Conservation (phyloP, 53 echinoderm and acorn worm species). For the Glandiceps talaboti region DNA sequence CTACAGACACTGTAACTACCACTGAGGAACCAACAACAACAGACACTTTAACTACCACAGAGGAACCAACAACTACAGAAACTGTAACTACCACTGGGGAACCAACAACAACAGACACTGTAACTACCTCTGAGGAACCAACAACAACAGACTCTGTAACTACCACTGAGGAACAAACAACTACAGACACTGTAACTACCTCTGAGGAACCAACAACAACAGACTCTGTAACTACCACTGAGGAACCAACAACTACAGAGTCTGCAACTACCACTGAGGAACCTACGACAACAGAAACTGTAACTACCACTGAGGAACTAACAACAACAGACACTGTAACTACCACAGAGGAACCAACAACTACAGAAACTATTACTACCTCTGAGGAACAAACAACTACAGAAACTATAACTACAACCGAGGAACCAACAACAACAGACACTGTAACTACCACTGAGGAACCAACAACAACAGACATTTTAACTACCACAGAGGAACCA, state of each 20-base stretch:
- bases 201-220: background rate
- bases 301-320: background rate
- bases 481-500: too few species aligned
- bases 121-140: background rate
- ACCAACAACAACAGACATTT: too few species aligned
- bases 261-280: background rate
- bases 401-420: too few species aligned
- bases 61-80: background rate
- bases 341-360: too few species aligned
- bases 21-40: too few species aligned
- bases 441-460: too few species aligned
- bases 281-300: background rate
- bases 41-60: too few species aligned
- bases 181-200: background rate
- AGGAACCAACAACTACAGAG: background rate
- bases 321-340: background rate
- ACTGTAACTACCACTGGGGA: background rate
- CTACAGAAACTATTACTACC: too few species aligned
- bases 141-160: background rate
- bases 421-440: too few species aligned
- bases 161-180: background rate
- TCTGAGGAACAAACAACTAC: too few species aligned
- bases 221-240: background rate
- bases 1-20: too few species aligned
- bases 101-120: background rate